Evolutionary conservation across 1,140 invertebrate species (phyloP), one percentile per base, ranked within the genome.

Genomic region (Diachasmimorpha longicaudata): DNA sequence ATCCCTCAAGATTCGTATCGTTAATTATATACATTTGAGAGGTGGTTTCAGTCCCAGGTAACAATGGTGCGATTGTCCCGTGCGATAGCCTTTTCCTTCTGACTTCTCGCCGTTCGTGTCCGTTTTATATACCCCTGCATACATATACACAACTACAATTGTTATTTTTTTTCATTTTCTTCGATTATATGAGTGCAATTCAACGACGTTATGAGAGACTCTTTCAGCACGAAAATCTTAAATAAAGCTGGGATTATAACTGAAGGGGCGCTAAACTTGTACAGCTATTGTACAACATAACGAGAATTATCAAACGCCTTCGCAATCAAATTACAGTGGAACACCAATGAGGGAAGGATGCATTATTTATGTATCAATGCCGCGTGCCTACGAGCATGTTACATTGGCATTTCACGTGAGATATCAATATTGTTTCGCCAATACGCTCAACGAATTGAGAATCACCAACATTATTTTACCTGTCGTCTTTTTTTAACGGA

Each of bases 291-390:
- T 55, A 72, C 68, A 39, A 44, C 69, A 70, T 42, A 67, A 77
- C 42, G 79, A 74, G 73, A 69, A 82, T 82, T 81, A 84, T 81
- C 82, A 79, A 78, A 85, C 85, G 85, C 85, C 85, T 84, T 84
- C 85, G 80, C 84, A 84, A 85, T 86, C 81, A 86, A 86, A 86
- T 86, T 86, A 85, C 82, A 86, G 84, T 79, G 79, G 83, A 83
- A 85, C 79, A 81, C 44, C 77, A 75, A 71, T 77, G 81, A 80
- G 81, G 58, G 58, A 23, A 63, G 21, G 80, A 85, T 85, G 82
- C 83, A 85, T 85, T 85, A 85, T 85, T 85, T 85, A 85, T 85
- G 81, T 79, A 81, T 80, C 52, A 77, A 83, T 79, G 80, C 83
- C 81, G 83, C 82, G 83, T 82, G 82, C 82, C 84, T 81, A 81